Percentiles rank a stretch among this genome's conserved stretches.
Conservation (phyloP, 2,113 vertebrate genomes). For the Asarcornis scutulata region DNA sequence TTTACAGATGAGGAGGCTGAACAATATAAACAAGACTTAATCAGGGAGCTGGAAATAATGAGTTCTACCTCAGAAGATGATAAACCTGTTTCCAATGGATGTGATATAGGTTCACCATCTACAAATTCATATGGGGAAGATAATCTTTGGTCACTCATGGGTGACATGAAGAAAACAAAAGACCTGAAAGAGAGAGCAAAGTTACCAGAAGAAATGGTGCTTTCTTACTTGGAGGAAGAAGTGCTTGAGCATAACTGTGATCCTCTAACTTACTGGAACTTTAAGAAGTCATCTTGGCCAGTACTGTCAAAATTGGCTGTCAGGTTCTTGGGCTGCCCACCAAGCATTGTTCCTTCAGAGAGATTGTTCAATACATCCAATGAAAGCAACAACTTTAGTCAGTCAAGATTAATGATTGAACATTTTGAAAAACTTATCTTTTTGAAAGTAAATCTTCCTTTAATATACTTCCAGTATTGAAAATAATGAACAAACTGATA, state of each 20-base stretch:
- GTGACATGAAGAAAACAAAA: constrained; percentile 85
- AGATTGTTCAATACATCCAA: constrained; percentile 92
- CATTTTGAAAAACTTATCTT: constrained; percentile 96
- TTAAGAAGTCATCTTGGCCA: constrained; percentile 94
- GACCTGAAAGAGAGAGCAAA: constrained; percentile 84
- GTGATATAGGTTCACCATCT: constrained; percentile 77
- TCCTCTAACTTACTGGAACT: constrained; percentile 96
- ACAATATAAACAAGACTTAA: constrained; percentile 92
- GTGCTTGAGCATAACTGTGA: constrained; percentile 97
- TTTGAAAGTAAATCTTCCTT: constrained; percentile 96
- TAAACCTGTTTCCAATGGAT: constrained; percentile 83
- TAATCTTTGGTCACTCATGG: constrained; percentile 94
- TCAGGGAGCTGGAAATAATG: constrained; percentile 90
- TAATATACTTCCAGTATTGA: constrained; percentile 99
- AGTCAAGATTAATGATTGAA: constrained; percentile 88
- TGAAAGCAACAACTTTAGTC: constrained; percentile 86
- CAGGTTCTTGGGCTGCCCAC: constrained; percentile 94
- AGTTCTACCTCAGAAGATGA: constrained; percentile 87
- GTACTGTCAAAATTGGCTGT: constrained; percentile 92
- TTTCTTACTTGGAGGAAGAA: constrained; percentile 95
- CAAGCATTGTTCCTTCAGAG: constrained; percentile 91
- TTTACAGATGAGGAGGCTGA: constrained; percentile 95
- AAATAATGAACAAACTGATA: constrained; percentile 55
- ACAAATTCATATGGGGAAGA: constrained; percentile 77
- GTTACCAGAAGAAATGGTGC: constrained; percentile 89